These are phyloP conservation scores for Polymixis flavicincta DNA, from an alignment of 2,888 invertebrate species.

Conservation along the genomic window DNA sequence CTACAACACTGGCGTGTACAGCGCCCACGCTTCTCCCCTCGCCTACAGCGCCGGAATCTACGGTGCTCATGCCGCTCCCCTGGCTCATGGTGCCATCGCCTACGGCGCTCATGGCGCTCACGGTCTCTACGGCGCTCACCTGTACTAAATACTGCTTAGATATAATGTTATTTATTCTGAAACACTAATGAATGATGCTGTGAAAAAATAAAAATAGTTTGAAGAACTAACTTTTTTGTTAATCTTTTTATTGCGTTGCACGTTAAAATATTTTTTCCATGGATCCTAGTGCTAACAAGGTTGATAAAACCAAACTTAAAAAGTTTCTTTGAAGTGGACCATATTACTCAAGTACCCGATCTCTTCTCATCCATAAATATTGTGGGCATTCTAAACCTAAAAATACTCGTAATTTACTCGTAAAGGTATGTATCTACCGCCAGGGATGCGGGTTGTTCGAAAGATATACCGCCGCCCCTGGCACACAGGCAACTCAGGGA, in stretches of 20 bases:
- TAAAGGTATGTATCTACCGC: not conserved
- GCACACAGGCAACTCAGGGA: no score
- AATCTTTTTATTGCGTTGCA: not conserved
- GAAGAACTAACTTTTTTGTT: slow-evolving; percentile 43
- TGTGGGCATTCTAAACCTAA: not conserved
- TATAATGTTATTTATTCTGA: slow-evolving; percentile 50
- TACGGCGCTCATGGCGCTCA: slow-evolving; percentile 48
- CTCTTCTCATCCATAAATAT: not conserved
- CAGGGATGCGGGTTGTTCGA: no score
- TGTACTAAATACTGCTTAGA: slow-evolving; percentile 53
- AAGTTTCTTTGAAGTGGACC: no score
- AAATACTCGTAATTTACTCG: no score
- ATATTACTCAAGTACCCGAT: not conserved
- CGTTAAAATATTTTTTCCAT: not conserved
- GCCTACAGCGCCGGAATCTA: slow-evolving; percentile 70
- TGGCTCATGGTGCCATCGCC: slow-evolving; percentile 41
- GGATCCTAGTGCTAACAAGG: not conserved
- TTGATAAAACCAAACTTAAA: not conserved
- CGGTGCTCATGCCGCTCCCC: slow-evolving; percentile 55
- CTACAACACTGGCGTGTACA: slow-evolving; percentile 66
- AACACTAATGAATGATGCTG: slow-evolving; percentile 57
- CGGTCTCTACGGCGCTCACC: slow-evolving; percentile 58
- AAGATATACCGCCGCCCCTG: no score
- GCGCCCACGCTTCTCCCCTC: slow-evolving; percentile 75
- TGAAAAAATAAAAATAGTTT: slow-evolving; percentile 62